These are phyloP conservation scores for Chironomus riparius DNA, from an alignment of 2,888 invertebrate genomes.

Conservation along the genomic window DNA sequence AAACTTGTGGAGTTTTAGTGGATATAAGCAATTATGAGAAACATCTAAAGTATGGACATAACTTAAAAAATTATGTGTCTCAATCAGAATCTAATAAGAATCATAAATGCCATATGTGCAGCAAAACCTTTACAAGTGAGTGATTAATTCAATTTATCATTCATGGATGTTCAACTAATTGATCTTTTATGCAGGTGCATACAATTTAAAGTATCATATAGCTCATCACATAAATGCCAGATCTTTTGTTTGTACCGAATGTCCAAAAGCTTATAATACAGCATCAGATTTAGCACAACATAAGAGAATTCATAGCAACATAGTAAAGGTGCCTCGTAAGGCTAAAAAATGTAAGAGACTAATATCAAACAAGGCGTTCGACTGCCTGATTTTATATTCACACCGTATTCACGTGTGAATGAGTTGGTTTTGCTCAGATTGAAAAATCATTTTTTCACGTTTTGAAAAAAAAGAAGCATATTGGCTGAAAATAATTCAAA, in stretches of 20 bases:
- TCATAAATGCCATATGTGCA: neutral
- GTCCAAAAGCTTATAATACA: slow-evolving; percentile 1
- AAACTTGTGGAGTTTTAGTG: neutral
- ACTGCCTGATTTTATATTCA: no score
- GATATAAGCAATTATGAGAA: neutral
- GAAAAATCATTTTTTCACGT: no score
- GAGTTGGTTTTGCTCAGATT: no score
- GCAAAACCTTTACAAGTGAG: slow-evolving; percentile 9
- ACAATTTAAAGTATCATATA: neutral
- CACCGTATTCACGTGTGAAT: no score
- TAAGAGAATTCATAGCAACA: neutral
- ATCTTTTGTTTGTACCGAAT: slow-evolving; percentile 2
- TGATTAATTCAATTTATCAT: no score
- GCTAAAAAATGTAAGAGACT: neutral
- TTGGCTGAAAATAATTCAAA: no score
- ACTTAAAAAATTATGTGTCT: no score
- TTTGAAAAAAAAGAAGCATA: no score
- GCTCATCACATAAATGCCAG: slow-evolving; percentile 7
- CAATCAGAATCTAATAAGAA: neutral
- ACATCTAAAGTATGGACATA: neutral
- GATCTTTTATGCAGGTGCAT: neutral
- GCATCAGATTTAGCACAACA: slow-evolving; percentile 2
- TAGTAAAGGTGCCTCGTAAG: neutral
- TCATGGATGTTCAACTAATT: no score
- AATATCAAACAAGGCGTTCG: no score